Evolutionary conservation across 2,797 vertebrate genomes (phyloP).

Genomic region (Acanthis flammea): DNA sequence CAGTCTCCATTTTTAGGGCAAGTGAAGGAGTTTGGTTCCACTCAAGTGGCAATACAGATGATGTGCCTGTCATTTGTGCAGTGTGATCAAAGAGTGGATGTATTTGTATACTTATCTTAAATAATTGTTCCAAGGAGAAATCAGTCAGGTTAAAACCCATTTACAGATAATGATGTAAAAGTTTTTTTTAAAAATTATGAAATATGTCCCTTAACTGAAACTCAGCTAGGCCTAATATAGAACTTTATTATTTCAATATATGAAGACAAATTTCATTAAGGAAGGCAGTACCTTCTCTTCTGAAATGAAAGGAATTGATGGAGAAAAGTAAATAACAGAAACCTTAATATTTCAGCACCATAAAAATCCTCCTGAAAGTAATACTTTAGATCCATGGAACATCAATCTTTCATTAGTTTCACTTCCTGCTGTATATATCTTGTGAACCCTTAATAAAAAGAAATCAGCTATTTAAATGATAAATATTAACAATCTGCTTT

Average conservation of each 20-base stretch:
- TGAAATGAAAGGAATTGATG: neutral
- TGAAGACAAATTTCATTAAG: slow-evolving; percentile 23
- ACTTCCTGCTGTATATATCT: neutral
- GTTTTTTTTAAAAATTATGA: slow-evolving; percentile 3
- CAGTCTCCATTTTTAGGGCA: slow-evolving; percentile 69
- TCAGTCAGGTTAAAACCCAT: slow-evolving; percentile 66
- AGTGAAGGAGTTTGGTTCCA: slow-evolving; percentile 75
- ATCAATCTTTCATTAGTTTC: neutral
- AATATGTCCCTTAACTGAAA: slow-evolving; percentile 4
- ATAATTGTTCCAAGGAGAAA: slow-evolving; percentile 67
- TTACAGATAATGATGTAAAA: slow-evolving; percentile 64
- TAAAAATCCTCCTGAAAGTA: neutral
- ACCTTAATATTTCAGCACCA: neutral
- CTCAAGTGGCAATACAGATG: slow-evolving; percentile 71
- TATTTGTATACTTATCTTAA: slow-evolving; percentile 73
- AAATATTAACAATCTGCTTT: neutral
- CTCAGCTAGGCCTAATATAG: neutral
- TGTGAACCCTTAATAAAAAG: neutral
- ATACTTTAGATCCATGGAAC: neutral
- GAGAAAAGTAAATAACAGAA: neutral
- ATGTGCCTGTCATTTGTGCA: slow-evolving; percentile 58
- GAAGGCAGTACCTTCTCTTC: neutral
- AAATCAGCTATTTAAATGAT: neutral
- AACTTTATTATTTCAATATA: neutral
- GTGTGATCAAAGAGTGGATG: slow-evolving; percentile 61